Base-by-base conservation (phyloP, 2,113 vertebrate genomes). In the Paraplagusia blochii region DNA sequence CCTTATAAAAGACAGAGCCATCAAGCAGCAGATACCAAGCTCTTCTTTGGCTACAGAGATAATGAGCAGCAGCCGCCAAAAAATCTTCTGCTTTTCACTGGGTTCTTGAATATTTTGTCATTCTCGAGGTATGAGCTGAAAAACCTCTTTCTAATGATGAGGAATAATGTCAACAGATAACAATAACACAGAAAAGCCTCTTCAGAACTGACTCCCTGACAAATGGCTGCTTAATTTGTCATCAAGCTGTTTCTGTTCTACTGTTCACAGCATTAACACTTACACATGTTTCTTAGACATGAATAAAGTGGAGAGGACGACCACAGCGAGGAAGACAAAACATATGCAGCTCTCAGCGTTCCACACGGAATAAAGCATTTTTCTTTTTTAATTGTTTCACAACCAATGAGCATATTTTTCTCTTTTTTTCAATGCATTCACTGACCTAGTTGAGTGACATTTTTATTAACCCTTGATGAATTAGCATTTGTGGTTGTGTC, bases 31-130 rank as follows among this genome's bases (percentile, higher is more conserved):
- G 59, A 71, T 55, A 79, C 14, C 54, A 58, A 53, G 44, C n/a
- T 1, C 69, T 65, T 42, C 9, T 7, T 57, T 58, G 77, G 64
- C 58, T 50, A 44, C n/a, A 0, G 35, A 11, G 7, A 15, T 77
- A 77, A 84, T 76, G 43, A 81, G 44, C 73, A 73, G 62, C 77
- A 84, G 80, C 53, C 40, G 46, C 18, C 48, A 45, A 42, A 45
- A 42, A 12, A 17, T 46, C n/a, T 48, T 18, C 48, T 33, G 45
- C 45, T 75, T 16, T 45, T 38, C 49, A 17, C 52, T 45, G 42
- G 45, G 47, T 29, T 44, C n/a, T 58, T 59, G n/a, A 5, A 16
- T 9, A 45, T 51, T 19, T 45, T 44, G 33, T 53, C 34, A 60
- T 63, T 48, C 48, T 10, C n/a, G 52, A 49, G 58, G 36, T 38